A percentile compares a stretch with the other conserved stretches of the same genome.
These are phyloP conservation scores for Cyanoramphus novaezelandiae DNA, from an alignment of 2,113 vertebrate genomes.

Conservation along the genomic window DNA sequence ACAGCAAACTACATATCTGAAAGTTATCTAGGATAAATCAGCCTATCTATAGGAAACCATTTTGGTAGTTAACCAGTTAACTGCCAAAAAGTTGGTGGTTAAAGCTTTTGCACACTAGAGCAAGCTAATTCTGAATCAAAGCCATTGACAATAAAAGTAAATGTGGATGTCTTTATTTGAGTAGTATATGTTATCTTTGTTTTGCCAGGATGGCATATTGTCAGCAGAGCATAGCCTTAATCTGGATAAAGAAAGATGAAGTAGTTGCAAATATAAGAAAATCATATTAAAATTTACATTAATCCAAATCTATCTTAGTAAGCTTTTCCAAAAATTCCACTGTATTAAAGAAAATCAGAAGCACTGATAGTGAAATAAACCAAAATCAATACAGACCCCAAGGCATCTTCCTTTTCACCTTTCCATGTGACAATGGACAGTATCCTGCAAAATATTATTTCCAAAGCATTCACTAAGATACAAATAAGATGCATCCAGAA, in stretches of 20 bases:
- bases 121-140: background rate
- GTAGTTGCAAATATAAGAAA: background rate
- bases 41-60: background rate
- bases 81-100: background rate
- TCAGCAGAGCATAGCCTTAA: background rate
- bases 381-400: background rate
- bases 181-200: background rate
- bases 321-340: background rate
- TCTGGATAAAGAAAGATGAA: background rate
- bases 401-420: background rate
- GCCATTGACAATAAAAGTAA: background rate
- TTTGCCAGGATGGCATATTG: background rate
- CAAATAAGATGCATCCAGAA: background rate
- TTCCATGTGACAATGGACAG: background rate
- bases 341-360: background rate
- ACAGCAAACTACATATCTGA: background rate
- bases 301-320: background rate
- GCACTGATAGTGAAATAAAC: background rate
- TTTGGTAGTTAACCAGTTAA: background rate
- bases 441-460: background rate
- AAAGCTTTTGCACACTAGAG: background rate
- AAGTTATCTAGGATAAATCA: background rate
- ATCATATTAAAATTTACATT: background rate
- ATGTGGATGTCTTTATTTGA: background rate
- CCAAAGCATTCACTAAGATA: background rate